Percentiles rank a stretch among this genome's conserved stretches.
phyloP scores from a whole-genome alignment of 2,888 invertebrate genomes.

The Glyphotaelius pellucidus region DNA sequence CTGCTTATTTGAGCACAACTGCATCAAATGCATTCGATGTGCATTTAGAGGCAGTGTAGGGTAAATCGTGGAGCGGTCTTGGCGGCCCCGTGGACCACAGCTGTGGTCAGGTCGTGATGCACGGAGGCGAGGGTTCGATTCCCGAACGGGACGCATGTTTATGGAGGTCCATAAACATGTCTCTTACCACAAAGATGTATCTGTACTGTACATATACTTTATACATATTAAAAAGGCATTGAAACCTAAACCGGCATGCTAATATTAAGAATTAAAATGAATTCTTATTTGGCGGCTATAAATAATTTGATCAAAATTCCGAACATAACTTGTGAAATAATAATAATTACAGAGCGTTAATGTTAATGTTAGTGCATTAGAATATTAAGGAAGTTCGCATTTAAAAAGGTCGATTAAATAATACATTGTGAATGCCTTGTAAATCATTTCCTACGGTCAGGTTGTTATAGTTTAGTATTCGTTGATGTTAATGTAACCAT shows the following conservation, averaged over 20 bases:
- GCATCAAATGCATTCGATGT: background rate
- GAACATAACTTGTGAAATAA: background rate
- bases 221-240: background rate
- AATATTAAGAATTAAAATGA: background rate
- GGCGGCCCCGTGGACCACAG: background rate
- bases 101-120: constrained; percentile 11
- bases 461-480: background rate
- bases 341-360: background rate
- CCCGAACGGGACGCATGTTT: constrained; percentile 2
- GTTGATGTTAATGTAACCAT: background rate
- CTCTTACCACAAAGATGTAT: background rate
- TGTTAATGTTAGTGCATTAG: background rate
- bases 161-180: background rate
- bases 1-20: background rate
- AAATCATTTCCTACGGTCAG: background rate
- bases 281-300: background rate
- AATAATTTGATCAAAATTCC: background rate
- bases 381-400: background rate
- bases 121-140: constrained; percentile 2
- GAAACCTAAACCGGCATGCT: background rate
- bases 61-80: background rate
- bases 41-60: background rate
- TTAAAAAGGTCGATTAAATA: background rate
- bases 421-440: background rate
- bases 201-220: background rate